Evolutionary conservation across 1,140 invertebrate genomes (phyloP).

Genomic region (Drosophila yakuba): DNA sequence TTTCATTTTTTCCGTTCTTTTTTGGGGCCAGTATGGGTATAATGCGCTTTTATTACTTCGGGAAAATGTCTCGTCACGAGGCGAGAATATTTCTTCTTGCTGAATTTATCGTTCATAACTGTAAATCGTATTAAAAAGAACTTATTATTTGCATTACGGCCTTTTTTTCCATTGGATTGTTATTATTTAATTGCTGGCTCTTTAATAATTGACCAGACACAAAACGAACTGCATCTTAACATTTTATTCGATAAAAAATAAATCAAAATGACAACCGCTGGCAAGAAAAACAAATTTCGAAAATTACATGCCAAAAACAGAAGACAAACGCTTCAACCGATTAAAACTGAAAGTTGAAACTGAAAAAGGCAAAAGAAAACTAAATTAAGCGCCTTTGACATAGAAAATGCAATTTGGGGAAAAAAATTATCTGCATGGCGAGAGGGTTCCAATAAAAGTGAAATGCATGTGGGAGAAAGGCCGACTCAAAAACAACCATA

Average conservation of each 20-base stretch:
- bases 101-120: constrained; percentile 48
- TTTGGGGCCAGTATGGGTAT: constrained; percentile 36
- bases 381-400: constrained; percentile 81
- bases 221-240: constrained; percentile 38
- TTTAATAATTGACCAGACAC: constrained; percentile 70
- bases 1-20: constrained; percentile 29
- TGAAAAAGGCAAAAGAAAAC: constrained; percentile 24
- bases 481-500: constrained; percentile 27
- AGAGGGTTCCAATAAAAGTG: constrained; percentile 48
- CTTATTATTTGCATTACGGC: constrained; percentile 76
- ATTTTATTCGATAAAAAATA: constrained; percentile 33
- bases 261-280: constrained; percentile 18
- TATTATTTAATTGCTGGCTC: constrained; percentile 78
- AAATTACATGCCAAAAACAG: constrained; percentile 79
- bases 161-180: constrained; percentile 20
- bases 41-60: constrained; percentile 77
- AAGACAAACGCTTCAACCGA: constrained; percentile 52
- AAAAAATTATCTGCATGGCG: constrained; percentile 48
- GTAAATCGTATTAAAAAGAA: constrained; percentile 77
- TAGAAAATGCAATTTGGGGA: constrained; percentile 72
- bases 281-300: constrained; percentile 69
- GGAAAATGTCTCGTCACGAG: constrained; percentile 22
- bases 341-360: constrained; percentile 39
- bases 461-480: constrained; percentile 49
- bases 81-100: constrained; percentile 13